Evolutionary conservation across 2,113 vertebrate species (phyloP).

Genomic region (Dipodomys ordii): DNA sequence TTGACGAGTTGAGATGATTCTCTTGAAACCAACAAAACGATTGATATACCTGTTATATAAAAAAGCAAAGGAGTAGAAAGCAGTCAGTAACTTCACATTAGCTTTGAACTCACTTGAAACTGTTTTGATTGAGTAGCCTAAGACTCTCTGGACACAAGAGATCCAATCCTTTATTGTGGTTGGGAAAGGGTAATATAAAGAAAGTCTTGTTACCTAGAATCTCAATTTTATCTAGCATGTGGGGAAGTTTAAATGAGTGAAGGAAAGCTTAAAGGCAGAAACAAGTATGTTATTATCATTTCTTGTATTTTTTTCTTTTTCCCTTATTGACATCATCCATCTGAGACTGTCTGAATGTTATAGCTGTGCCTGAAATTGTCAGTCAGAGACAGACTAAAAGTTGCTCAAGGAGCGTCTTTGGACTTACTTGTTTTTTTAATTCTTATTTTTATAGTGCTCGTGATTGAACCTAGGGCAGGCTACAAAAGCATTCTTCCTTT

Average conservation of each 20-base stretch:
- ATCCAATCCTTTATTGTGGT: constrained; percentile 45
- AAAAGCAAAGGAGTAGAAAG: neutral
- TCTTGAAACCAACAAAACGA: neutral
- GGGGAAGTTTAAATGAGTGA: neutral
- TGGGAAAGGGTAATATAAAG: constrained; percentile 59
- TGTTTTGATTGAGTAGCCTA: constrained; percentile 27
- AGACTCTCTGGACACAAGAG: neutral
- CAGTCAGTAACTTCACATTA: neutral
- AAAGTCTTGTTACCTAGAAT: constrained; percentile 40
- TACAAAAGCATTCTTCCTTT: neutral
- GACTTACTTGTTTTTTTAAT: neutral
- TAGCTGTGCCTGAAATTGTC: neutral
- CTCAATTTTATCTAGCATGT: constrained; percentile 59
- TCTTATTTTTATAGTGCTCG: neutral
- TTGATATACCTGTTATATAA: neutral
- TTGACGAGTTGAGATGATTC: neutral
- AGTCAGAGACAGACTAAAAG: neutral
- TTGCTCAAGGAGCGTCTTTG: neutral
- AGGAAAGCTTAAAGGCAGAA: neutral
- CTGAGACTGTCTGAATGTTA: neutral
- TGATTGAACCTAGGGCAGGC: neutral
- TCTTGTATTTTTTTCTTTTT: neutral
- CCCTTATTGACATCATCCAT: constrained; percentile 3
- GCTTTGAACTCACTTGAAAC: constrained; percentile 40
- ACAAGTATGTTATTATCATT: neutral